These are phyloP conservation scores for Callipepla squamata DNA, from an alignment of 2,113 vertebrate species.

Conservation along the genomic window DNA sequence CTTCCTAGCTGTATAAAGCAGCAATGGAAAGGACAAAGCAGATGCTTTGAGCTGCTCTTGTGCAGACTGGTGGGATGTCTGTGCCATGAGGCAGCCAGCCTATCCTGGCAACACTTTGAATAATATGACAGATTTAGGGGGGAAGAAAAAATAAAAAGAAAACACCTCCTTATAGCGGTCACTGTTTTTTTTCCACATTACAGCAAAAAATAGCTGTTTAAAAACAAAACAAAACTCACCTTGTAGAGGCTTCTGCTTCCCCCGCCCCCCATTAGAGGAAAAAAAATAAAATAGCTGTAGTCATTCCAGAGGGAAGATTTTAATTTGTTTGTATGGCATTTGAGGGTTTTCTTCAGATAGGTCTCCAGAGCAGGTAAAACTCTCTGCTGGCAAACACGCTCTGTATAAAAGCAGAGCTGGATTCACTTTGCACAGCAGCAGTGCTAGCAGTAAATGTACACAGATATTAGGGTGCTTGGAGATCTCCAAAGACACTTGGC, in stretches of 20 bases:
- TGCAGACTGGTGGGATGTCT: background rate
- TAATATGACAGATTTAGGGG: background rate
- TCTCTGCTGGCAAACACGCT: background rate
- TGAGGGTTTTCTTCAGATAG: background rate
- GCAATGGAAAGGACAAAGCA: background rate
- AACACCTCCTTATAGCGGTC: background rate
- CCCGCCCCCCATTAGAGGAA: background rate
- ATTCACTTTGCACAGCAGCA: background rate
- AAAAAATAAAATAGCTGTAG: background rate
- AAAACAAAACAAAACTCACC: too few relatives aligned
- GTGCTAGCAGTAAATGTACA: background rate
- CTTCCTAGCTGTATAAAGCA: background rate
- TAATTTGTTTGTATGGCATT: background rate
- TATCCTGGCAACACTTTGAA: background rate
- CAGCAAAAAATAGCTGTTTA: background rate
- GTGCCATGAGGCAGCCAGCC: background rate
- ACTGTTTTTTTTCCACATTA: background rate
- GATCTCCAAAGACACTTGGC: background rate
- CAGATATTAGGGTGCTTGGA: background rate
- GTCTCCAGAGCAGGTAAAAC: background rate
- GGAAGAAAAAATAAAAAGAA: accelerated
- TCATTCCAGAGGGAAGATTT: background rate
- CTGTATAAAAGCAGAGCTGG: background rate
- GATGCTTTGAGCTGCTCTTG: background rate
- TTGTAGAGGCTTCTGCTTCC: background rate